phyloP scores from a whole-genome alignment of 1,140 invertebrate genomes.

The Lepidurus arcticus region DNA sequence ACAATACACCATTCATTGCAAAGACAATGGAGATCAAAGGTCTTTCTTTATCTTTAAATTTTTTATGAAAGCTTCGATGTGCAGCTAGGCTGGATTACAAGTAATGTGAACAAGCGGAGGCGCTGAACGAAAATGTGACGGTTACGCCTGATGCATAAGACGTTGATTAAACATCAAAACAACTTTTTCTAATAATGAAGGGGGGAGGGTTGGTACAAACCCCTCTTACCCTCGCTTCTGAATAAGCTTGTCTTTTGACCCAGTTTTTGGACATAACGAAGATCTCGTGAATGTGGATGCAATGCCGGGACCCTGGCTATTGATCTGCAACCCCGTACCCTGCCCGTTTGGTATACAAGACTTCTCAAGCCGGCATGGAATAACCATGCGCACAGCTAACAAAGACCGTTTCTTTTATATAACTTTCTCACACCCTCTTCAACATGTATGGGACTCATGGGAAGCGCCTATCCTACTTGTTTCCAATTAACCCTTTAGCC shows the following conservation, averaged over 20 bases:
- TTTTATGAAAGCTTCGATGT: neutral
- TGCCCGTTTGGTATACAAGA: neutral
- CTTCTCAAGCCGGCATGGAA: neutral
- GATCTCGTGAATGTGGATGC: constrained; percentile 1
- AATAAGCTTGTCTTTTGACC: neutral
- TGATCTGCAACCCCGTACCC: constrained; percentile 4
- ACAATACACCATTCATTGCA: constrained; percentile 6
- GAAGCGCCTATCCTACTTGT: neutral
- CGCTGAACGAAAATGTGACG: too few relatives aligned
- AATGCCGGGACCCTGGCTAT: constrained; percentile 13
- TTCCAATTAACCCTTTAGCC: constrained; percentile 21
- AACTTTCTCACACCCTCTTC: neutral
- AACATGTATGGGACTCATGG: neutral
- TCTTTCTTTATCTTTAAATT: neutral
- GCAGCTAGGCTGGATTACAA: neutral
- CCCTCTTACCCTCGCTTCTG: too few relatives aligned
- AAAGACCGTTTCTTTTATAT: constrained; percentile 3
- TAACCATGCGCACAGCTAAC: constrained; percentile 3
- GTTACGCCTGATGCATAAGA: too few relatives aligned
- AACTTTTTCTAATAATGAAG: too few relatives aligned
- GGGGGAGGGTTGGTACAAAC: too few relatives aligned
- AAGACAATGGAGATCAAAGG: neutral
- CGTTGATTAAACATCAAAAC: too few relatives aligned
- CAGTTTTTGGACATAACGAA: neutral
- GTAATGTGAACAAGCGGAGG: too few relatives aligned